A percentile compares a stretch with the other conserved stretches of the same genome.
phyloP scores from a whole-genome alignment of 2,888 invertebrate genomes.

The Opisthograptis luteolata region DNA sequence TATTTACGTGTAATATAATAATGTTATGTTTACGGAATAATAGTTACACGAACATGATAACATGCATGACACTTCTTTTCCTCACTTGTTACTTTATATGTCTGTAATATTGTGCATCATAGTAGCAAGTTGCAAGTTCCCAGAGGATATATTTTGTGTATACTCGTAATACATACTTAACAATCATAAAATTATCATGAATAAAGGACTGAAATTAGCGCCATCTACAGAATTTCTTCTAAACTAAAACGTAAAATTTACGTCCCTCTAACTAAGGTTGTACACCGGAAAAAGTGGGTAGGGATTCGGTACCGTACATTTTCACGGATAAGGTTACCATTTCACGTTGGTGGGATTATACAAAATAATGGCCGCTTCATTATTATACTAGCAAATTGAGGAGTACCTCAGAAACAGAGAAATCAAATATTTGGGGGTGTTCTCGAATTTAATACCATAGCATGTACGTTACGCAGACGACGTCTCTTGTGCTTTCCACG shows the following conservation, averaged over 20 bases:
- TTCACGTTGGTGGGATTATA: conserved; percentile 45
- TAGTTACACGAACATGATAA: no score
- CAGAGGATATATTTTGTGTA: no score
- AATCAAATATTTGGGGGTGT: not conserved
- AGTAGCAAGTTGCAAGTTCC: no score
- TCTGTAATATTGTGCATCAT: no score
- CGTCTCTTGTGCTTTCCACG: conserved; percentile 63
- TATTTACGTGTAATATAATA: no score
- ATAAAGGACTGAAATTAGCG: conserved; percentile 20
- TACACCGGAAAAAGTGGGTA: conserved; percentile 24
- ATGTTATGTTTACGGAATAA: no score
- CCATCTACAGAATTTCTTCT: conserved; percentile 44
- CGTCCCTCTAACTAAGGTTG: conserved; percentile 26
- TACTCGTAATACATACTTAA: no score
- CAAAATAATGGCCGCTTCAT: conserved; percentile 34
- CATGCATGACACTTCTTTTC: no score
- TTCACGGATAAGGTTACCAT: conserved; percentile 21
- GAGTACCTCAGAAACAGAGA: conserved; percentile 20
- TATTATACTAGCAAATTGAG: conserved; percentile 45
- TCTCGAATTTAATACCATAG: conserved; percentile 42
- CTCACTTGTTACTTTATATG: no score
- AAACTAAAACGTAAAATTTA: conserved; percentile 51
- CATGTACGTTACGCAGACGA: conserved; percentile 53
- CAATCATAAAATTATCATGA: not conserved
- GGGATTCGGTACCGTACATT: not conserved